A percentile compares a stretch with the other conserved stretches of the same genome.
These are phyloP conservation scores for Tenebrio molitor DNA, from an alignment of 1,140 invertebrate species.

Conservation along the genomic window DNA sequence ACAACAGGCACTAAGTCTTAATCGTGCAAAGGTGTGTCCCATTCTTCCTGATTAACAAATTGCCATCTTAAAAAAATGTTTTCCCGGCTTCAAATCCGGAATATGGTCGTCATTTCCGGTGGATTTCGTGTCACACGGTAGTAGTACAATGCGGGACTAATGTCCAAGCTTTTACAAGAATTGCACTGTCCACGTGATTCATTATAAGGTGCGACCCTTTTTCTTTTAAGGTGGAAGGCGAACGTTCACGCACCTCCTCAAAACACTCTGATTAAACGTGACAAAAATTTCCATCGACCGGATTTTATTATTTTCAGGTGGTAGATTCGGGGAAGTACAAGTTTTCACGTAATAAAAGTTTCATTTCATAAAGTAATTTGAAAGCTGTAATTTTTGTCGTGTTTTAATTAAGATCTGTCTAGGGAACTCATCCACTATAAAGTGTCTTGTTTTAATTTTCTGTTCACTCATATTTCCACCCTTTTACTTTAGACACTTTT, in stretches of 20 bases:
- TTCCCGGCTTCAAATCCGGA: conserved; percentile 59
- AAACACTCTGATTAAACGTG: conserved; percentile 32
- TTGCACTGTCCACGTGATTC: conserved; percentile 61
- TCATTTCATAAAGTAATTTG: conserved; percentile 56
- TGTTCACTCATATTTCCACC: conserved; percentile 57
- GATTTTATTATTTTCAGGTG: conserved; percentile 41
- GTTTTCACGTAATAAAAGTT: conserved; percentile 55
- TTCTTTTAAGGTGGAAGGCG: background rate
- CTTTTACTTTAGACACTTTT: conserved; percentile 56
- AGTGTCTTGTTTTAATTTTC: conserved; percentile 58
- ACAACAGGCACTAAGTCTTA: conserved; percentile 63
- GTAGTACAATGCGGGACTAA: conserved; percentile 49
- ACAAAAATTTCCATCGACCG: conserved; percentile 6
- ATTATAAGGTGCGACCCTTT: conserved; percentile 52
- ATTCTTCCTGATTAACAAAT: conserved; percentile 65
- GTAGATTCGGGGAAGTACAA: conserved; percentile 20
- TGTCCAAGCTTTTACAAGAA: conserved; percentile 60
- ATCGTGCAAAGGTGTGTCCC: conserved; percentile 61
- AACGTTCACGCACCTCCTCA: conserved; percentile 5
- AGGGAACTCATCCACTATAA: conserved; percentile 53
- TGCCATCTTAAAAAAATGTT: conserved; percentile 63
- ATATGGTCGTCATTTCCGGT: conserved; percentile 61
- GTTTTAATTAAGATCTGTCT: conserved; percentile 58
- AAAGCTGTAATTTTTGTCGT: conserved; percentile 58
- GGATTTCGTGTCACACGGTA: conserved; percentile 62